These are phyloP conservation scores for Andrena chrysosceles DNA, from an alignment of 2,888 invertebrate genomes.

Conservation along the genomic window DNA sequence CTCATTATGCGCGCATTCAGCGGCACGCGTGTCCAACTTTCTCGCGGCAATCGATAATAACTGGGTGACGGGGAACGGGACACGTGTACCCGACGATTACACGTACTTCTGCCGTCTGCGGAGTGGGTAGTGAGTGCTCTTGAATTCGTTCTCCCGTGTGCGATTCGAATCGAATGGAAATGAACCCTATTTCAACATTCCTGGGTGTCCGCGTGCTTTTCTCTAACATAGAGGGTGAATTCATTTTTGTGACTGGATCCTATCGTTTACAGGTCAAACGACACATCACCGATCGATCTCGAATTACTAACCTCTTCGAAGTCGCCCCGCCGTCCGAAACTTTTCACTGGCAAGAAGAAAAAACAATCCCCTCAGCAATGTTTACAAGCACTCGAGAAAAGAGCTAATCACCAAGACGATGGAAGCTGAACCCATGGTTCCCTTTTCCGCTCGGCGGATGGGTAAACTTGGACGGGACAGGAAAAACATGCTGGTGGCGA, in stretches of 20 bases:
- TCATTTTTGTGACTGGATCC: no score
- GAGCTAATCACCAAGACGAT: conserved; percentile 4
- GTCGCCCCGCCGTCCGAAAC: not conserved
- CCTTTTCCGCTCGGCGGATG: conserved; percentile 18
- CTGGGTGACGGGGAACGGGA: not conserved
- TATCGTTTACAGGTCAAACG: conserved; percentile 21
- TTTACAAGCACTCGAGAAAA: conserved; percentile 30
- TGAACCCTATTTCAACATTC: no score
- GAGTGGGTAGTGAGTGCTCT: no score
- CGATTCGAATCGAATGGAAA: no score
- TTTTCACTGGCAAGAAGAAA: conserved; percentile 12
- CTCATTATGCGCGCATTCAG: conserved; percentile 37
- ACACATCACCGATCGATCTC: conserved; percentile 35
- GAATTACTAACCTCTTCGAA: conserved; percentile 14
- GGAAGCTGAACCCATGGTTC: conserved; percentile 35
- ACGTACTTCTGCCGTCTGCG: no score
- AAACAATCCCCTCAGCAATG: conserved; percentile 5
- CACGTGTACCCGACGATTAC: not conserved
- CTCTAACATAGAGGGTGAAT: no score
- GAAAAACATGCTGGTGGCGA: not conserved
- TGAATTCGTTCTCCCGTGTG: no score
- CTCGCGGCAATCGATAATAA: conserved; percentile 15
- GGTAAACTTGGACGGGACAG: conserved; percentile 23
- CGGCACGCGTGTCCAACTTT: conserved; percentile 29
- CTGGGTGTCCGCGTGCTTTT: no score